Conservation (phyloP, 2,113 vertebrate genomes). For the Andinoacara biseriatus region DNA sequence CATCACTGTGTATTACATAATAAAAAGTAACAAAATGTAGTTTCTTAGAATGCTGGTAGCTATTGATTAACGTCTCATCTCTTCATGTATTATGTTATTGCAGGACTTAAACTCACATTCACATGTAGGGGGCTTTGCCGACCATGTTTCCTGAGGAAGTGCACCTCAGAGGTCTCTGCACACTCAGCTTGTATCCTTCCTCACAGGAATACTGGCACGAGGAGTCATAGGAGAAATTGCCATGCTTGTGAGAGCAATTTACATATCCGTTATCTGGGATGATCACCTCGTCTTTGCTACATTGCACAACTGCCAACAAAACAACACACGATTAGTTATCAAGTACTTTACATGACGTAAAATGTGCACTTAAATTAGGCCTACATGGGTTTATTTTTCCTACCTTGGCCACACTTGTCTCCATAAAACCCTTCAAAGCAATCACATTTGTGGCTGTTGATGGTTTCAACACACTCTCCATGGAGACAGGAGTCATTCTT, state of each 20-base stretch:
- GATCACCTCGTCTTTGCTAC: conserved; percentile 46
- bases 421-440: conserved; percentile 88
- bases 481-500: conserved; percentile 75
- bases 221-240: conserved; percentile 74
- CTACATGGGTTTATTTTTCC: conserved; percentile 7
- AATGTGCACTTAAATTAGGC: neutral
- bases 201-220: conserved; percentile 81
- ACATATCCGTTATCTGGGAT: conserved; percentile 57
- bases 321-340: neutral
- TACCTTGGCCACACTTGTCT: conserved; percentile 83
- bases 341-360: rapidly evolving
- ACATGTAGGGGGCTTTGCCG: conserved; percentile 78
- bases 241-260: conserved; percentile 68
- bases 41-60: neutral
- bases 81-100: neutral
- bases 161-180: conserved; percentile 69
- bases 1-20: neutral
- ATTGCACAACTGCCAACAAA: conserved; percentile 68
- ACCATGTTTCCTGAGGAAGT: conserved; percentile 74
- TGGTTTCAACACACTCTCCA: conserved; percentile 89
- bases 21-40: neutral
- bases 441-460: conserved; percentile 84
- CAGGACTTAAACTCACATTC: conserved; percentile 73
- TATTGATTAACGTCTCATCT: neutral
- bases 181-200: conserved; percentile 78